phyloP scores from a whole-genome alignment of 2,113 vertebrate species.

The Coptodon rendalli region DNA sequence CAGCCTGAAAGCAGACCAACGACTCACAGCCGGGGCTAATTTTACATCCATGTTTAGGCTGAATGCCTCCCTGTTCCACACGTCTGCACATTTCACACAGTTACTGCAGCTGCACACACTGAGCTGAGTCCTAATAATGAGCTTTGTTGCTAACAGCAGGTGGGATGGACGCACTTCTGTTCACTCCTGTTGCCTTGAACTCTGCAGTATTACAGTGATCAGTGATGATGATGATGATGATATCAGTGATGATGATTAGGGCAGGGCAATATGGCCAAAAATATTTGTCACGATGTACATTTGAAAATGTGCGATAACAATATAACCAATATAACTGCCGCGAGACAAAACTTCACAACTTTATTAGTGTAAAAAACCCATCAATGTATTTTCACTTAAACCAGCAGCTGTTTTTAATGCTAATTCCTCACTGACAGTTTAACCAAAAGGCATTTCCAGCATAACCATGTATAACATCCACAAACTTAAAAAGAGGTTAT shows the following conservation, averaged over 20 bases:
- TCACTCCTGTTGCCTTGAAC: fast-evolving
- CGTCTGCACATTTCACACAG: neutral
- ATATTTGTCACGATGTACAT: no score
- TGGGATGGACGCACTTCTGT: neutral
- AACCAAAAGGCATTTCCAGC: no score
- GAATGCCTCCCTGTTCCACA: neutral
- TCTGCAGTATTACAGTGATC: neutral
- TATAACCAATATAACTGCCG: no score
- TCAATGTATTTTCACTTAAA: no score
- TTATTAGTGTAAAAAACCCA: no score
- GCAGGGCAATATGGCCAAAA: neutral
- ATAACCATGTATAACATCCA: no score
- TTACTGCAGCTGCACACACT: neutral
- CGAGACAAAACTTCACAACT: no score
- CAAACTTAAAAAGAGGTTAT: no score
- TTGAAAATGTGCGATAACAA: no score
- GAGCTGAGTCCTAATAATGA: neutral
- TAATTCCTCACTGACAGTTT: no score
- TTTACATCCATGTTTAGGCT: fast-evolving
- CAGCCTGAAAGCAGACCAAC: constrained; percentile 67
- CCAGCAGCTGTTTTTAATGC: no score
- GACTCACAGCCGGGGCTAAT: fast-evolving
- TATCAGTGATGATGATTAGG: neutral
- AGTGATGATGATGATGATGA: neutral
- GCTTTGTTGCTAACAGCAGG: neutral